Evolutionary conservation across 2,888 invertebrate genomes (phyloP).

Genomic region (Achlya flavicornis): DNA sequence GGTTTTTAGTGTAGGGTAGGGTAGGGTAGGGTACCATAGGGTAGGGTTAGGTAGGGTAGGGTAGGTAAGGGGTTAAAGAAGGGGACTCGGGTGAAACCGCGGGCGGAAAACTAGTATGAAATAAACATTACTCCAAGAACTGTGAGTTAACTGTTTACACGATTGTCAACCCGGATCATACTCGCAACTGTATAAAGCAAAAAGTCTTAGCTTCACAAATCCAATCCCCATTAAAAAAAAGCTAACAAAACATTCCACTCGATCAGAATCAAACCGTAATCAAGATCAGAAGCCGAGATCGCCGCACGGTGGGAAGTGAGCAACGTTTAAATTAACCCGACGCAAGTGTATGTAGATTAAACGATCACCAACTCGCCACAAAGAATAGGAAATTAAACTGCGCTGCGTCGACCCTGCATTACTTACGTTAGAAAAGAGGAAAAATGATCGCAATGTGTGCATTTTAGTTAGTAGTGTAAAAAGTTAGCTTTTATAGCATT

Average conservation of each 20-base stretch:
- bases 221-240: background rate
- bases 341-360: background rate
- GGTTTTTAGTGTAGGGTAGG: no score
- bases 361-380: background rate
- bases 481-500: no score
- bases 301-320: background rate
- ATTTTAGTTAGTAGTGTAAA: background rate
- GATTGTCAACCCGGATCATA: no score
- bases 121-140: no score
- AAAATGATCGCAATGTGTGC: background rate
- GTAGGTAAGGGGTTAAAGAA: no score
- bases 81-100: no score
- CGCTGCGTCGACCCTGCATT: background rate
- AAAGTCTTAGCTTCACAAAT: background rate
- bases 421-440: background rate
- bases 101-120: no score
- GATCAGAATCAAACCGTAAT: background rate
- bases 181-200: background rate
- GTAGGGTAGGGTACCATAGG: no score
- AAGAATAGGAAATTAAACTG: slow-evolving; percentile 9
- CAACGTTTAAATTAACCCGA: background rate
- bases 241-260: background rate
- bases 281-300: slow-evolving; percentile 4
- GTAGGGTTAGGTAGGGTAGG: no score
- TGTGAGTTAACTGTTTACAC: no score